Conservation (phyloP, 2,113 vertebrate species). For the Carassius carassius region DNA sequence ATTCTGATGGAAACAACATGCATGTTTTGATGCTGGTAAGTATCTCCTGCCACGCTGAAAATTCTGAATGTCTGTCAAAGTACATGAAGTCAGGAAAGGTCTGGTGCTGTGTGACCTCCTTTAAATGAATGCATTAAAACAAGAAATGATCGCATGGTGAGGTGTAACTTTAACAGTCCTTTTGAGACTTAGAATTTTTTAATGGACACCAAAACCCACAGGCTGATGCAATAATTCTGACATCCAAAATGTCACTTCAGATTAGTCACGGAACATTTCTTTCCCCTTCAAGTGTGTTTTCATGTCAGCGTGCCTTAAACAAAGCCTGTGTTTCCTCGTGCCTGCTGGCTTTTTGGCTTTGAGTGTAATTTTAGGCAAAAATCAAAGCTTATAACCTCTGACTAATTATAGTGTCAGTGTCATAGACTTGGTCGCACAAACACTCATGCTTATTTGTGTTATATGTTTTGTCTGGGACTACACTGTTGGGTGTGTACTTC, state of each 20-base stretch:
- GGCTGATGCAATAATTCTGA: constrained; percentile 74
- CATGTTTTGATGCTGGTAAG: constrained; percentile 43
- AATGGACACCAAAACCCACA: constrained; percentile 71
- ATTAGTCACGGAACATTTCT: constrained; percentile 65
- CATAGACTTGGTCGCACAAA: neutral
- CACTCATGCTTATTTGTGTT: neutral
- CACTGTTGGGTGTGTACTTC: neutral
- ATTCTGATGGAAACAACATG: constrained; percentile 2
- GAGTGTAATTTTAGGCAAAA: constrained; percentile 18
- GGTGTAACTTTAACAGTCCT: constrained; percentile 58
- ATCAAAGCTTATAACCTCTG: constrained; percentile 29
- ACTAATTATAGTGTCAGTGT: constrained; percentile 46
- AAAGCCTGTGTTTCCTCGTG: constrained; percentile 31
- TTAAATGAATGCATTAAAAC: neutral
- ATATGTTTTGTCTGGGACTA: neutral
- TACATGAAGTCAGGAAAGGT: too few species aligned
- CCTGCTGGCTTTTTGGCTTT: constrained; percentile 1
- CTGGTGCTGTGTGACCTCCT: neutral
- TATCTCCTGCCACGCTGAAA: too few species aligned
- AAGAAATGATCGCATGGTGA: neutral
- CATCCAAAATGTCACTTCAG: constrained; percentile 69
- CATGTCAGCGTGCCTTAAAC: constrained; percentile 52
- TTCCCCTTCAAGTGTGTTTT: constrained; percentile 60
- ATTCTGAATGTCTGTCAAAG: too few species aligned
- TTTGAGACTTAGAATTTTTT: constrained; percentile 49